Evolutionary conservation across 2,113 vertebrate genomes (phyloP).

Genomic region (Speoplatyrhinus poulsoni): DNA sequence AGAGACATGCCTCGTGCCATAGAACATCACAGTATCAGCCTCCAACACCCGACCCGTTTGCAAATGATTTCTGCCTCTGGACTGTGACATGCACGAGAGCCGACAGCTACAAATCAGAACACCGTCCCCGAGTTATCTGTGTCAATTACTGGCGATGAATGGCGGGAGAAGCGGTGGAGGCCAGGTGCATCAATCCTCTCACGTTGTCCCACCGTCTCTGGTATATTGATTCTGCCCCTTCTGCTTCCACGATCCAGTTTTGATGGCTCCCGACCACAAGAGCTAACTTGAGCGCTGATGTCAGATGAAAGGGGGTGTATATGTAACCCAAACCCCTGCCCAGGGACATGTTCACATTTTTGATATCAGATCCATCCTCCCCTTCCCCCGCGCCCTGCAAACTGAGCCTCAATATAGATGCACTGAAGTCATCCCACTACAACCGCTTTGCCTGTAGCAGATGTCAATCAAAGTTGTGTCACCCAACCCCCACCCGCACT

Average conservation of each 20-base stretch:
- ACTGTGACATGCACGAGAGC: conserved; percentile 33
- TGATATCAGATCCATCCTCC: conserved; percentile 52
- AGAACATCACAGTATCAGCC: too few relatives aligned
- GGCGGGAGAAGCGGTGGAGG: conserved; percentile 56
- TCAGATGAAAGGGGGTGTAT: conserved; percentile 64
- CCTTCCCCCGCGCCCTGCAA: conserved; percentile 12
- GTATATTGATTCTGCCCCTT: conserved; percentile 63
- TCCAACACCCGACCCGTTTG: conserved; percentile 31
- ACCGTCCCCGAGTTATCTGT: conserved; percentile 59
- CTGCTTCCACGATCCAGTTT: conserved; percentile 50
- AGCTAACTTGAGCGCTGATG: conserved; percentile 65
- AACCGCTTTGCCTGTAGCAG: conserved; percentile 32
- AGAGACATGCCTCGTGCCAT: too few relatives aligned
- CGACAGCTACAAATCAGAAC: conserved; percentile 60
- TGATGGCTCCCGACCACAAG: conserved; percentile 63
- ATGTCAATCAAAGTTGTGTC: conserved; percentile 56
- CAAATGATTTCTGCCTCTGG: conserved; percentile 38
- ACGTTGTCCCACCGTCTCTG: conserved; percentile 41
- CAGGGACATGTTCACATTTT: conserved; percentile 65
- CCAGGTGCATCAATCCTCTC: conserved; percentile 66
- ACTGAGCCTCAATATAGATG: conserved; percentile 65
- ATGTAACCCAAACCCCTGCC: conserved; percentile 67
- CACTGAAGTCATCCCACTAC: conserved; percentile 49
- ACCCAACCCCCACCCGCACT: neutral
- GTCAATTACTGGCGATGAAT: conserved; percentile 71